Evolutionary conservation across 2,888 invertebrate genomes (phyloP).

Genomic region (Mylabris sibirica): DNA sequence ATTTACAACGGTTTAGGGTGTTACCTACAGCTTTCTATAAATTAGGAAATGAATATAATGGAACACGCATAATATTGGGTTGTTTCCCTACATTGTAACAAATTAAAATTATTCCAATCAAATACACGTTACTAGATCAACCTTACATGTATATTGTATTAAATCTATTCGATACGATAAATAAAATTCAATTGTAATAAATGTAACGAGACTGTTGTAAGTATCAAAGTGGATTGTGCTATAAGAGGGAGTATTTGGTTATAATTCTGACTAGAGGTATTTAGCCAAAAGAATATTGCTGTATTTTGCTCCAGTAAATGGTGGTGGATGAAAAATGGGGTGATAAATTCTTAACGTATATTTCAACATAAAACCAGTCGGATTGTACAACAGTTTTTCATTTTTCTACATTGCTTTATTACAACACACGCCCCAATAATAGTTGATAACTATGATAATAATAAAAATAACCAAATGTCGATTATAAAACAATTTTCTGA

Average conservation of each 20-base stretch:
- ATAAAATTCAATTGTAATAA: too few relatives aligned
- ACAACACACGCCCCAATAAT: background rate
- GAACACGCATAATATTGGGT: background rate
- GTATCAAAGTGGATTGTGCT: too few relatives aligned
- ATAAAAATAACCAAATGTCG: background rate
- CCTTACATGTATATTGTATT: too few relatives aligned
- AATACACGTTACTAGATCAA: background rate
- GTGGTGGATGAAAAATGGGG: constrained; percentile 7
- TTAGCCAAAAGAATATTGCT: constrained; percentile 1
- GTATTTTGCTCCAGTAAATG: background rate
- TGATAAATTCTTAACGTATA: constrained; percentile 4
- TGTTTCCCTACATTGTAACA: background rate
- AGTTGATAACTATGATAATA: background rate
- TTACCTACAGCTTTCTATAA: background rate
- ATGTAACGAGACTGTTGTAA: too few relatives aligned
- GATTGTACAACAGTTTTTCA: background rate
- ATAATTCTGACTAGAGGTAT: background rate
- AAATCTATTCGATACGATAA: too few relatives aligned
- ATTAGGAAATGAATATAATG: background rate
- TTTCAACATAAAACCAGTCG: background rate
- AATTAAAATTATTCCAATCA: background rate
- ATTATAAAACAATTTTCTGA: background rate
- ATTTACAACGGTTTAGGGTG: constrained; percentile 1
- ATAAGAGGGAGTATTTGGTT: too few relatives aligned
- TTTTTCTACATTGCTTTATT: background rate